Conservation (phyloP, 2,888 invertebrate species). For the Acleris literana region DNA sequence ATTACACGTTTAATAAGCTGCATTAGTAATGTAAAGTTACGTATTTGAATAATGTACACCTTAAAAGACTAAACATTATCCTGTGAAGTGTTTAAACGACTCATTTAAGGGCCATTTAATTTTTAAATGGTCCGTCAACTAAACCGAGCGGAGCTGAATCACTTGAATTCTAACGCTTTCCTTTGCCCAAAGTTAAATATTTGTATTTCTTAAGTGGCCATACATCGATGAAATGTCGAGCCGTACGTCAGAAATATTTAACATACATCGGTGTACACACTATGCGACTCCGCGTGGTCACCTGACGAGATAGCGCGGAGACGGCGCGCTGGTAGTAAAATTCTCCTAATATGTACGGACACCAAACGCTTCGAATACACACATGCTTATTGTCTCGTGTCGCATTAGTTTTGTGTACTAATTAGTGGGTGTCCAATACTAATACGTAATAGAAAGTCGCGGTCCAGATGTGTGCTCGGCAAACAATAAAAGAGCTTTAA, state of each 20-base stretch:
- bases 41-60: too few relatives aligned
- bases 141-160: constrained; percentile 72
- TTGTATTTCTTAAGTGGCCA: constrained; percentile 82
- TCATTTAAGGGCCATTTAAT: constrained; percentile 79
- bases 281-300: constrained; percentile 51
- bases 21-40: too few relatives aligned
- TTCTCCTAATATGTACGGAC: constrained; percentile 59
- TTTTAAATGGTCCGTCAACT: constrained; percentile 81
- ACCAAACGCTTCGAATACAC: constrained; percentile 62
- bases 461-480: constrained; percentile 77
- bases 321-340: constrained; percentile 44
- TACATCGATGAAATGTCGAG: constrained; percentile 77
- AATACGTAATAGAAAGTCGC: constrained; percentile 81
- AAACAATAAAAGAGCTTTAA: constrained; percentile 73
- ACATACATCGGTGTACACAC: constrained; percentile 72
- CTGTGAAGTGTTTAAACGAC: constrained; percentile 70
- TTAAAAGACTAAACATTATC: constrained; percentile 47
- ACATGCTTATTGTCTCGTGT: constrained; percentile 70
- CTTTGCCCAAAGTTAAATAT: constrained; percentile 81
- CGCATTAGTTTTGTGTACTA: constrained; percentile 80
- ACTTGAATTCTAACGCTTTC: constrained; percentile 84
- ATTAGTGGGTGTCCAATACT: constrained; percentile 81
- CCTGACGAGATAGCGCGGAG: constrained; percentile 59
- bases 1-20: too few relatives aligned
- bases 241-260: constrained; percentile 73